Percentiles rank a stretch among this genome's conserved stretches.
Conservation (phyloP, 2,797 vertebrate species). For the Anabas testudineus region DNA sequence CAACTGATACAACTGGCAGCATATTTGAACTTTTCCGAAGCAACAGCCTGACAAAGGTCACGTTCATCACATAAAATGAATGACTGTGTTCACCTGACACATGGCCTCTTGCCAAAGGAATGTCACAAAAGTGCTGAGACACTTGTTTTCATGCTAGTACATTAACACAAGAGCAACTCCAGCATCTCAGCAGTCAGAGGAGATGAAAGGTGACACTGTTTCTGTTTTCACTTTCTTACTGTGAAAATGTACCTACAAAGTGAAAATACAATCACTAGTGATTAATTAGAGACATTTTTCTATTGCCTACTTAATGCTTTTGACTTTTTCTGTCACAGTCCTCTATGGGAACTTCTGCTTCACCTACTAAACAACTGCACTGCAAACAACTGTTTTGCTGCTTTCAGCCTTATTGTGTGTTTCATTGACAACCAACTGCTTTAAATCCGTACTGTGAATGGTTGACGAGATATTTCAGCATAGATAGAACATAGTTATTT, state of each 20-base stretch:
- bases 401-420: conserved; percentile 6
- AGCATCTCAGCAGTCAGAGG: too few relatives aligned
- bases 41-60: not conserved
- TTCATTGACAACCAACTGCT: conserved; percentile 12
- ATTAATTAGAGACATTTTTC: too few relatives aligned
- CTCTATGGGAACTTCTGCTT: not conserved
- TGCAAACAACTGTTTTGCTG: conserved; percentile 32
- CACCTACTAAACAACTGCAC: not conserved
- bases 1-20: not conserved
- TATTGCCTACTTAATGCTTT: too few relatives aligned
- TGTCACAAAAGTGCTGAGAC: not conserved
- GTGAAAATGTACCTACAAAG: too few relatives aligned
- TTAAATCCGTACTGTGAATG: conserved; percentile 10
- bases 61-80: not conserved
- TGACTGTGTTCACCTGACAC: conserved; percentile 4
- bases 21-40: not conserved
- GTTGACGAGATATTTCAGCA: not conserved
- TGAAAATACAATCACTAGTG: too few relatives aligned
- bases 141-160: conserved; percentile 22
- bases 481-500: not conserved
- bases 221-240: too few relatives aligned
- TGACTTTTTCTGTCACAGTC: not conserved
- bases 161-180: conserved; percentile 34
- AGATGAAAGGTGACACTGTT: too few relatives aligned
- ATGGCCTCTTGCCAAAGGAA: conserved; percentile 30